Base-by-base conservation (phyloP, 1,140 invertebrate species). In the Bemisia tabaci region DNA sequence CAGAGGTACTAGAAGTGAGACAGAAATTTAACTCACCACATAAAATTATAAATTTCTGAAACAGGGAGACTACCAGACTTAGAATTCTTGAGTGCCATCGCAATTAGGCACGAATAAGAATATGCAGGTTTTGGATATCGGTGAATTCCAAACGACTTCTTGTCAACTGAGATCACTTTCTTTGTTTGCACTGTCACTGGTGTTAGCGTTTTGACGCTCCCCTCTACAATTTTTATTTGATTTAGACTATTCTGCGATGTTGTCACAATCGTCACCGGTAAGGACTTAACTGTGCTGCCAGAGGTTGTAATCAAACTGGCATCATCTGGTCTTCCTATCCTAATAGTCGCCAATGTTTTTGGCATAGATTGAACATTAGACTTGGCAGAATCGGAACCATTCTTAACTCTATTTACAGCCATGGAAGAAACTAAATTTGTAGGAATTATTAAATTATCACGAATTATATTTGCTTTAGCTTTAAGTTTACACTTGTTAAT, bases 21-120 rank as follows among this genome's bases (percentile, higher is more conserved):
- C n/a, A n/a, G n/a, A n/a, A n/a, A n/a, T n/a, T n/a, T n/a, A n/a
- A 85, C 87, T 86, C 80, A 94, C 91, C 92, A 97, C 88, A 98
- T 97, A 76, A 98, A 98, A 77, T 93, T 95, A 77, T 98, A 98
- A 69, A 98, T 98, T 81, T 98, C 95, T 9, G 94, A 96, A 9
- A 98, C 95, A 1, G 95, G 95, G 71, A 98, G 78, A 72, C 91
- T 94, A 62, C 95, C 95, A 65, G 89, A 90, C 71, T 87, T 84
- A 64, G 94, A 97, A 76, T 98, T 98, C 79, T 97, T 98, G 62
- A 98, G 79, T 1, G 96, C 94, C 89, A 98, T 90, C 1, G 95
- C 94, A 74, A 98, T 98, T 66, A 98, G 82, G 80, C 95, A 98
- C 33, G 93, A 96, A 74, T 98, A 98, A 1, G 94, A 97, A 78